phyloP scores from a whole-genome alignment of 64 coral and sea anemone species.

The Pocillopora damicornis region DNA sequence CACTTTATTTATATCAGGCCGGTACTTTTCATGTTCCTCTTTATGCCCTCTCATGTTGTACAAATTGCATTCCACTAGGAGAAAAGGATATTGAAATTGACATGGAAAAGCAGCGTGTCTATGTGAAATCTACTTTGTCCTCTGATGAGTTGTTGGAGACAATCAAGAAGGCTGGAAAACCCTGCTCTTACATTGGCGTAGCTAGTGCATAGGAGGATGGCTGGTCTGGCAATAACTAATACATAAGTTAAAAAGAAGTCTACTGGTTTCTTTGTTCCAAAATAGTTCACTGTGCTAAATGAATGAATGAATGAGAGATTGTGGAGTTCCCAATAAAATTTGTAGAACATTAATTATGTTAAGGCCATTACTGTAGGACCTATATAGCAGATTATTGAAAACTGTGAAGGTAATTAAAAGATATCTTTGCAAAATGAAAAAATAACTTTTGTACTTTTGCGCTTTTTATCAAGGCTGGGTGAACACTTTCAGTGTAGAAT shows the following conservation, averaged over 20 bases:
- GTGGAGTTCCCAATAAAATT: neutral
- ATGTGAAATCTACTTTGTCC: slow-evolving; percentile 73
- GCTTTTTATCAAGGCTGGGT: too few species aligned
- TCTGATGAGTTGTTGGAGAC: slow-evolving; percentile 75
- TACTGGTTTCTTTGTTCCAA: neutral
- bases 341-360: neutral
- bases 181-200: slow-evolving; percentile 63
- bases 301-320: neutral
- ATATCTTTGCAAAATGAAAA: too few species aligned
- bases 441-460: too few species aligned
- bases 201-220: neutral
- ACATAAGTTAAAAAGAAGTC: neutral
- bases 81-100: slow-evolving; percentile 72
- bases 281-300: neutral
- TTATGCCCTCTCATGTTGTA: too few species aligned
- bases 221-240: neutral
- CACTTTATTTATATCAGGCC: too few species aligned
- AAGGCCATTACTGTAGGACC: too few species aligned
- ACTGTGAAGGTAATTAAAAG: too few species aligned
- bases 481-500: too few species aligned
- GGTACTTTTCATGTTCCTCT: too few species aligned
- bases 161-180: slow-evolving; percentile 92
- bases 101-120: slow-evolving; percentile 88
- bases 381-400: too few species aligned
- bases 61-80: slow-evolving; percentile 28